Conservation (phyloP, 2,113 vertebrate species). For the Elachura formosa region DNA sequence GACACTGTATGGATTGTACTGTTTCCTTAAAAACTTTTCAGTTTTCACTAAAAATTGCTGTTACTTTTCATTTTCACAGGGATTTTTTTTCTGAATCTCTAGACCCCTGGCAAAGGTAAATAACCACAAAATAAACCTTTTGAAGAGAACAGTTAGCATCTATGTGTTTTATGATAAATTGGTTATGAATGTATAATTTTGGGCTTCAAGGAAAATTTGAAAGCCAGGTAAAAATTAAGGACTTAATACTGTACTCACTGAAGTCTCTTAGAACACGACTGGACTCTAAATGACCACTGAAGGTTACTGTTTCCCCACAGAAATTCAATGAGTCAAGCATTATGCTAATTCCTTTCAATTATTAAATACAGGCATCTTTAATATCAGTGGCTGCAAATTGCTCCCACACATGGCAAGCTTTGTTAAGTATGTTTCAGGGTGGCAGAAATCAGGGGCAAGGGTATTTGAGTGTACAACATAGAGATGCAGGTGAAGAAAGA, state of each 20-base stretch:
- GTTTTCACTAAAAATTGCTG: not conserved
- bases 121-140: conserved; percentile 9
- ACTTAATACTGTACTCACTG: not conserved
- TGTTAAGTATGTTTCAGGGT: not conserved
- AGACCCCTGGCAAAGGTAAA: conserved; percentile 1
- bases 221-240: conserved; percentile 14
- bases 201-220: conserved; percentile 21
- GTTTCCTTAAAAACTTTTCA: not conserved
- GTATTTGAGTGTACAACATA: not conserved
- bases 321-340: not conserved
- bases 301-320: conserved; percentile 32
- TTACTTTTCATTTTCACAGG: not conserved
- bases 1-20: not conserved
- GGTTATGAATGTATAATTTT: conserved; percentile 36
- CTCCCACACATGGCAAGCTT: not conserved
- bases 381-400: not conserved
- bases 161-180: not conserved
- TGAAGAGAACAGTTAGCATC: not conserved
- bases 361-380: not conserved
- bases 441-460: not conserved
- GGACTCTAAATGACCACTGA: conserved; percentile 40
- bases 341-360: conserved; percentile 31
- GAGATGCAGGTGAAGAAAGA: not conserved
- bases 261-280: conserved; percentile 24
- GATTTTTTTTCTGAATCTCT: not conserved